Conservation (phyloP, 2,797 vertebrate genomes). For the Crypturellus tataupa region DNA sequence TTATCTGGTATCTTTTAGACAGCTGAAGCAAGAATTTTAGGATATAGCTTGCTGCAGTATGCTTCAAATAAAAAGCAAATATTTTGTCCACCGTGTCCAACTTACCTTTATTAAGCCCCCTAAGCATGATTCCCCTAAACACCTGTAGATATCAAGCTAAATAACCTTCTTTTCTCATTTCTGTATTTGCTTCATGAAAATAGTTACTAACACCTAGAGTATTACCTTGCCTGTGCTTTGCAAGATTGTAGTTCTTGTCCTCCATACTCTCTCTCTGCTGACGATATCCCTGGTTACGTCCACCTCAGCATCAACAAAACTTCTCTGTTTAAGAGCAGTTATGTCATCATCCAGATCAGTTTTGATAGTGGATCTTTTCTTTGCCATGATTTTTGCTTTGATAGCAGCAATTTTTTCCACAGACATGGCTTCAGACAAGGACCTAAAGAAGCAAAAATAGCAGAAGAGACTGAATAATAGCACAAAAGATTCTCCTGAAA, state of each 20-base stretch:
- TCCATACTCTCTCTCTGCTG: slow-evolving; percentile 97
- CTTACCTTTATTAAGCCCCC: not conserved
- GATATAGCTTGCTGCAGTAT: not conserved
- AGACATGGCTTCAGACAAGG: slow-evolving; percentile 98
- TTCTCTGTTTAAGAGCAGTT: slow-evolving; percentile 94
- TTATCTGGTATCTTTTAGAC: not conserved
- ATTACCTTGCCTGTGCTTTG: slow-evolving; percentile 98
- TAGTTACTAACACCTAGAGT: not conserved
- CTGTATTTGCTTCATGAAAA: not conserved
- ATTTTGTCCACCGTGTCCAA: not conserved
- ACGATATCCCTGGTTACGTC: slow-evolving; percentile 98
- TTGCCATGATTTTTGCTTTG: slow-evolving; percentile 99
- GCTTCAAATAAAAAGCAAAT: not conserved
- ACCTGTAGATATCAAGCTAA: not conserved
- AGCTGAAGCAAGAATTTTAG: not conserved
- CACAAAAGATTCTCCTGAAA: not conserved
- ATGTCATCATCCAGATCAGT: slow-evolving; percentile 97
- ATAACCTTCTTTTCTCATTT: too few relatives aligned
- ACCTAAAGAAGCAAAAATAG: slow-evolving; percentile 81
- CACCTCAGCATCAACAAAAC: slow-evolving; percentile 97
- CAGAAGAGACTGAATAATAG: not conserved
- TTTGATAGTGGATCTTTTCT: slow-evolving; percentile 99
- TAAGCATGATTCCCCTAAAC: not conserved
- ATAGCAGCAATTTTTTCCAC: slow-evolving; percentile 99
- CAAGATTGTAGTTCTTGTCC: slow-evolving; percentile 97